A percentile compares a stretch with the other conserved stretches of the same genome.
These are phyloP conservation scores for Teinopalpus imperialis DNA, from an alignment of 2,888 invertebrate genomes.

Conservation along the genomic window DNA sequence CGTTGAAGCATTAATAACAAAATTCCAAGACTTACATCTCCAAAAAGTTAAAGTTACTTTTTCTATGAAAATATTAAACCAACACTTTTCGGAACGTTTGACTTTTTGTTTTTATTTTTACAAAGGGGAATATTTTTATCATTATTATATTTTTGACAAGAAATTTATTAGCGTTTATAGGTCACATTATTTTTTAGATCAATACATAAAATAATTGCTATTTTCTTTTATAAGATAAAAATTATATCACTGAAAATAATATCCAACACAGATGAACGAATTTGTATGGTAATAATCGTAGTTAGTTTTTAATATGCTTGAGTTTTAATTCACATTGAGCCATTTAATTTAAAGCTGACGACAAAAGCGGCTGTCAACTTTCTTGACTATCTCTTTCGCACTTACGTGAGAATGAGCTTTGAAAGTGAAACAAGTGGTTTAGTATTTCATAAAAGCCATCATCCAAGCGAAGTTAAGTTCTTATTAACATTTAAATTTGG, in stretches of 20 bases:
- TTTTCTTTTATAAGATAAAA: too few species aligned
- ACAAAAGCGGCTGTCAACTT: slow-evolving; percentile 13
- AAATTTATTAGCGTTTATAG: too few species aligned
- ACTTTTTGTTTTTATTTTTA: neutral
- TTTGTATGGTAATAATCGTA: neutral
- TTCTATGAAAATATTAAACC: too few species aligned
- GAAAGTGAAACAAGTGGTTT: slow-evolving; percentile 19
- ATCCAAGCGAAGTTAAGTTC: slow-evolving; percentile 24
- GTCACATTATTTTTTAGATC: too few species aligned
- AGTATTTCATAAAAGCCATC: slow-evolving; percentile 25
- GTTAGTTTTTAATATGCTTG: neutral
- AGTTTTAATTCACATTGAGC: slow-evolving; percentile 17
- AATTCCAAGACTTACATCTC: too few species aligned
- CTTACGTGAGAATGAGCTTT: neutral
- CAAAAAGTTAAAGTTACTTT: too few species aligned
- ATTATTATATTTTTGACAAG: too few species aligned
- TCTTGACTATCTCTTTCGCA: slow-evolving; percentile 8
- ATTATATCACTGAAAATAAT: too few species aligned
- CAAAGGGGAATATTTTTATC: neutral
- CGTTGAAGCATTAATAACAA: too few species aligned
- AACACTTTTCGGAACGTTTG: too few species aligned
- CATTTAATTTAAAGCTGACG: slow-evolving; percentile 17
- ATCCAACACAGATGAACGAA: neutral
- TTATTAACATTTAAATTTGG: slow-evolving; percentile 28
- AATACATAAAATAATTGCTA: too few species aligned